Base-by-base conservation (phyloP, 2,797 vertebrate species). In the Phaenicophaeus curvirostris region DNA sequence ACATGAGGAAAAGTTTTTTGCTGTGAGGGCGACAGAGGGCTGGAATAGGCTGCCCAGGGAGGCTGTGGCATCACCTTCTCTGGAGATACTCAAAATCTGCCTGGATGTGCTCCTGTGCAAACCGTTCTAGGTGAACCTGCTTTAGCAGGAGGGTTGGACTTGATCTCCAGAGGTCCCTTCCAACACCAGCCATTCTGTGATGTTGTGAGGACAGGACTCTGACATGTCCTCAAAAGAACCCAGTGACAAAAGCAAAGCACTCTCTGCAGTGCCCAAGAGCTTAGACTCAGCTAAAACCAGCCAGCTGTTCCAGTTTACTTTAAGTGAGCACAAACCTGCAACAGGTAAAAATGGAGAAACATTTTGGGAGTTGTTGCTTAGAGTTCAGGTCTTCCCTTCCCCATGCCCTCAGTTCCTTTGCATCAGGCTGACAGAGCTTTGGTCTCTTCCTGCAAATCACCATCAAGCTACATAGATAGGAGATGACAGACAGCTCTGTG, bases 291-390 rank as follows among this genome's bases (percentile, higher is more conserved):
- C 6, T 74, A 71, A 92, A 58, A 80, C 44, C 35, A 77, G 37
- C 6, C 20, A 73, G 11, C 51, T 87, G 51, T 83, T 94, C 50
- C 23, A 16, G 25, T 53, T 82, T 53, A 85, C 33, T 79, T 65
- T 62, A 72, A 72, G 48, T 7, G 5, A 96, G 53, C 41, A 30
- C 20, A 83, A 87, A 73, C 30, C 67, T 95, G 71, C 23, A 81
- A 89, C 69, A 87, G 35, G 71, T 33, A 53, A 80, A 96, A 96
- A 67, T 15, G 11, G 15, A 91, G 89, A 89, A 90, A 74, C 24
- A 57, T 25, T 58, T 37, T 59, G 39, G 62, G 48, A 90, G 19
- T 16, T 57, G 78, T 53, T 85, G 33, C 31, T 80, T 67, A 9
- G 3, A 55, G 62, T 50, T 94, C 67, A 87, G 28, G 46, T 84